Base-by-base conservation (phyloP, 2,888 invertebrate genomes). In the Ypsolopha sequella region DNA sequence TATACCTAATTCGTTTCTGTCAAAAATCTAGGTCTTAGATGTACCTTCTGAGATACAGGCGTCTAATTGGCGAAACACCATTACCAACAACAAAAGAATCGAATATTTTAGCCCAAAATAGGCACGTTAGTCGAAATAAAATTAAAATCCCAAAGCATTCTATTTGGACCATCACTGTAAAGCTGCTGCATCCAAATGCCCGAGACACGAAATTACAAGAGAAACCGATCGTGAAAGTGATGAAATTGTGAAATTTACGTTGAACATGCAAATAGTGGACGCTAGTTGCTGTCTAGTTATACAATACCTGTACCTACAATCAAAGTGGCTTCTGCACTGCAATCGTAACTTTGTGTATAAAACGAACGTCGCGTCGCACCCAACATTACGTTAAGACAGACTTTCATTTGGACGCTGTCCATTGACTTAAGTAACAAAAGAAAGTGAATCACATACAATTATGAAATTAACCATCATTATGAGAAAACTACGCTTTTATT, bases 171-270 rank as follows among this genome's bases (percentile, higher is more conserved):
- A 2, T 24, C 24, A 24, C 2, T 24, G 24, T 24, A 66, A 64
- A 71, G 64, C 60, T 63, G 59, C 60, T 65, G 61, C 65, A 59
- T 66, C 63, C 64, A 2, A 39, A 39, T 33, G 11, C n/a, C n/a
- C 13, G 36, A 14, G 13, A 36, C 48, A 43, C 46, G 36, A 51
- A 50, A 34, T 35, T 43, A 63, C 62, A 60, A 62, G 79, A 70
- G 77, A 80, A 78, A 80, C 73, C 75, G 64, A 73, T 70, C 70
- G 76, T 66, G 80, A 80, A 80, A 79, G 78, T 73, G 72, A 67
- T 68, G 64, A 71, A 75, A 73, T 67, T 68, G 61, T 69, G 70
- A 68, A 70, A 74, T 61, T 59, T 59, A 55, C 59, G 55, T 48
- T 53, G 53, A 57, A 57, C 59, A 58, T 58, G 57, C 58, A 54